Conservation (phyloP, 2,113 vertebrate species). For the Salvelinus alpinus region DNA sequence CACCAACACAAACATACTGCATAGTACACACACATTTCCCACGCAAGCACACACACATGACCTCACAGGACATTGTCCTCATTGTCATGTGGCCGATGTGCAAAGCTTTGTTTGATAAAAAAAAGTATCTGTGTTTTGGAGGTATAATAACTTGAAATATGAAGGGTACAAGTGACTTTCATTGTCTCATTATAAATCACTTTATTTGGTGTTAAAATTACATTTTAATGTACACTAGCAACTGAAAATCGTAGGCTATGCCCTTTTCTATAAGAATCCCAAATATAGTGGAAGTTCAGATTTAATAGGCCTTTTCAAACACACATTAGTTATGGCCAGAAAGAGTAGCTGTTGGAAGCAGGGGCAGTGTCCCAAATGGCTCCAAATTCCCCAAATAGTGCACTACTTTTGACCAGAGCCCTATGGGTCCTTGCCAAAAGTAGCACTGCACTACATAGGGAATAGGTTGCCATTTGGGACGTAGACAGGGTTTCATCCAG, state of each 20-base stretch:
- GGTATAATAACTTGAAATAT: no score
- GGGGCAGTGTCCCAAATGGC: background rate
- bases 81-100: background rate
- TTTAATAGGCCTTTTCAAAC: background rate
- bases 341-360: background rate
- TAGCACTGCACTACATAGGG: no score
- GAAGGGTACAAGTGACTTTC: no score
- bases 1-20: background rate
- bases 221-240: no score
- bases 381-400: no score
- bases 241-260: no score
- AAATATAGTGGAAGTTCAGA: background rate
- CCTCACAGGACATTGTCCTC: background rate
- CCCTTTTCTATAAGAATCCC: background rate
- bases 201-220: no score
- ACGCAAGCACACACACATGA: background rate
- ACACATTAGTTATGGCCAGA: conserved; percentile 8
- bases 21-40: background rate
- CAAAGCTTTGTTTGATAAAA: conserved; percentile 2
- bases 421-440: no score
- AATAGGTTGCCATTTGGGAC: no score
- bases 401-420: no score
- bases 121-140: background rate
- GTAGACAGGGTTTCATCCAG: no score
- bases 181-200: no score